Evolutionary conservation across 2,113 vertebrate species (phyloP).

Genomic region (Triplophysa siluroides): DNA sequence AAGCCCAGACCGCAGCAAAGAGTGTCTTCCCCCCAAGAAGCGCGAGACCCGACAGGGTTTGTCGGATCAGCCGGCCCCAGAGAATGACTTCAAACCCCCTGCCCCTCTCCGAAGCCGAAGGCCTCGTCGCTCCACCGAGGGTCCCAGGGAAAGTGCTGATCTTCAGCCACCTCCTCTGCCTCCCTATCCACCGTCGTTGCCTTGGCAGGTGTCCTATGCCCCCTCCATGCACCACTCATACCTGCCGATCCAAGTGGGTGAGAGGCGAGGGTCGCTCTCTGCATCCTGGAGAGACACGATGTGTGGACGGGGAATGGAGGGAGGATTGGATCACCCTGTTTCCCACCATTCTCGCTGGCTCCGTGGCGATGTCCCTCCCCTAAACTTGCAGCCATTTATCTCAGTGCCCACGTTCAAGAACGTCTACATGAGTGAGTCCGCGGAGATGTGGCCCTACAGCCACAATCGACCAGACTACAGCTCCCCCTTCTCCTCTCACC

Average conservation of each 20-base stretch:
- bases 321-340: slow-evolving; percentile 57
- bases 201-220: slow-evolving; percentile 72
- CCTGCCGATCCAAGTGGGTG: slow-evolving; percentile 63
- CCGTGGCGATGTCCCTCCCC: slow-evolving; percentile 59
- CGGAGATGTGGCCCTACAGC: slow-evolving; percentile 72
- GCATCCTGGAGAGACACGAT: slow-evolving; percentile 74
- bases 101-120: slow-evolving; percentile 68
- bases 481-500: slow-evolving; percentile 64
- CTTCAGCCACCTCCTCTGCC: slow-evolving; percentile 65
- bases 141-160: slow-evolving; percentile 61
- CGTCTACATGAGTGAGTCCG: slow-evolving; percentile 66
- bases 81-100: slow-evolving; percentile 77
- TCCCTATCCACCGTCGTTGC: slow-evolving; percentile 60
- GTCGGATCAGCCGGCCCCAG: slow-evolving; percentile 58
- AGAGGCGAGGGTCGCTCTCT: slow-evolving; percentile 66
- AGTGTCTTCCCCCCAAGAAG: slow-evolving; percentile 81
- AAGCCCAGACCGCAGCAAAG: slow-evolving; percentile 77
- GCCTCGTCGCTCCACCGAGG: slow-evolving; percentile 50
- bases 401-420: slow-evolving; percentile 70
- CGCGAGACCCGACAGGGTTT: slow-evolving; percentile 78
- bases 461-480: slow-evolving; percentile 67
- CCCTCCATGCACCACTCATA: slow-evolving; percentile 65
- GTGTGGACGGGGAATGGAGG: slow-evolving; percentile 29
- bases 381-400: slow-evolving; percentile 62
- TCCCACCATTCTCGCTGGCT: slow-evolving; percentile 72